Conservation (phyloP, 2,797 vertebrate species). For the Pantherophis vulpinus region DNA sequence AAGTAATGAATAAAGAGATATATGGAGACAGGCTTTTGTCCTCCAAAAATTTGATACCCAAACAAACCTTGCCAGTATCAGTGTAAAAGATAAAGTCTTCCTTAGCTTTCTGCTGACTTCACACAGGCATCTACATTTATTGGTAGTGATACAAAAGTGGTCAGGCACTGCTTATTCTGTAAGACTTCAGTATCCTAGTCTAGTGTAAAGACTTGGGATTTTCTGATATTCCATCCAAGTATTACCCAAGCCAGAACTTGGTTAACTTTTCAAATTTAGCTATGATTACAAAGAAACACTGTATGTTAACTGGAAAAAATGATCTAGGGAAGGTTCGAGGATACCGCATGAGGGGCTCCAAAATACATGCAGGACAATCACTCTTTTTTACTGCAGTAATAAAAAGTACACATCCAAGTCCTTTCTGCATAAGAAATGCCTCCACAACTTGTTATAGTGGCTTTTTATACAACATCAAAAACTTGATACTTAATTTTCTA, state of each 20-base stretch:
- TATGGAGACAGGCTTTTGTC: background rate
- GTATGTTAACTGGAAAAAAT: no score
- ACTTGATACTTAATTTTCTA: no score
- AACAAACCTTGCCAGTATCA: background rate
- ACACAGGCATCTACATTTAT: background rate
- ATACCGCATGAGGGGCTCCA: no score
- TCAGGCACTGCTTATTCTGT: background rate
- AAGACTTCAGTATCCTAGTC: background rate
- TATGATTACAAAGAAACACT: background rate
- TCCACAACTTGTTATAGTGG: no score
- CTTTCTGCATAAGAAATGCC: no score
- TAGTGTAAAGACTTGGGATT: background rate
- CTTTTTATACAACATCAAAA: no score
- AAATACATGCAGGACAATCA: no score
- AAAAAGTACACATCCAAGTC: no score
- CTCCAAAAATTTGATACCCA: background rate
- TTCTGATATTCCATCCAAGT: background rate
- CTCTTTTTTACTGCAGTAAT: no score
- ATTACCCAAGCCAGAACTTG: background rate
- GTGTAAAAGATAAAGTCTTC: background rate
- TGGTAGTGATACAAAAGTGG: background rate
- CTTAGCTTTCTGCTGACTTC: background rate
- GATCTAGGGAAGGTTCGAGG: no score
- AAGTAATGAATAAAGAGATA: conserved; percentile 33
- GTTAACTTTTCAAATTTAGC: background rate